phyloP scores from a whole-genome alignment of 2,797 vertebrate genomes.

The Enteromius anoplus region DNA sequence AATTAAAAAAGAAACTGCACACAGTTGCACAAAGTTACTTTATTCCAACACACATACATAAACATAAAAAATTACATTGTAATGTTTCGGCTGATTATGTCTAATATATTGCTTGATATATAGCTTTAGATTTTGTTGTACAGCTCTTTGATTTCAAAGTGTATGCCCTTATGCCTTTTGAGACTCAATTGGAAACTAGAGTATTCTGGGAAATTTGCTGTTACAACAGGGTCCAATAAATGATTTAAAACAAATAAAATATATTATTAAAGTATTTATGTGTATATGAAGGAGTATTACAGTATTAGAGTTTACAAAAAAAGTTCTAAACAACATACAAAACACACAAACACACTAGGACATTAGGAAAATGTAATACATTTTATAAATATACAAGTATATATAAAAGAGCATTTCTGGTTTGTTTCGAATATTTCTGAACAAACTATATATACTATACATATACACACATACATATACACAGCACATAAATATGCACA shows the following conservation, averaged over 20 bases:
- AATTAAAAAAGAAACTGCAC: not conserved
- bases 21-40: not conserved
- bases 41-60: not conserved
- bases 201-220: constrained; percentile 4
- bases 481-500: constrained; percentile 50
- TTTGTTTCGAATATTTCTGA: too few species aligned
- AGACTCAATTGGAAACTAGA: not conserved
- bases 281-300: not conserved
- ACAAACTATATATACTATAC: too few species aligned
- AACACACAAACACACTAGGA: not conserved
- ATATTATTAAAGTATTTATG: constrained; percentile 6
- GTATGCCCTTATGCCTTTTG: not conserved
- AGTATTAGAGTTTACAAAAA: not conserved
- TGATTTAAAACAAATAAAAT: not conserved
- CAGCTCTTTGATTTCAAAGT: not conserved
- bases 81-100: not conserved
- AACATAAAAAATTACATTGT: not conserved
- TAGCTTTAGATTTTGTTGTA: not conserved
- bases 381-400: not conserved
- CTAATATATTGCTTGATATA: not conserved
- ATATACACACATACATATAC: constrained; percentile 4
- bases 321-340: not conserved
- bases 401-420: not conserved
- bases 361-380: not conserved
- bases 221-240: not conserved